Evolutionary conservation across 2,888 invertebrate species (phyloP), one percentile per base, ranked within the genome.

Genomic region (Patella pellucida): DNA sequence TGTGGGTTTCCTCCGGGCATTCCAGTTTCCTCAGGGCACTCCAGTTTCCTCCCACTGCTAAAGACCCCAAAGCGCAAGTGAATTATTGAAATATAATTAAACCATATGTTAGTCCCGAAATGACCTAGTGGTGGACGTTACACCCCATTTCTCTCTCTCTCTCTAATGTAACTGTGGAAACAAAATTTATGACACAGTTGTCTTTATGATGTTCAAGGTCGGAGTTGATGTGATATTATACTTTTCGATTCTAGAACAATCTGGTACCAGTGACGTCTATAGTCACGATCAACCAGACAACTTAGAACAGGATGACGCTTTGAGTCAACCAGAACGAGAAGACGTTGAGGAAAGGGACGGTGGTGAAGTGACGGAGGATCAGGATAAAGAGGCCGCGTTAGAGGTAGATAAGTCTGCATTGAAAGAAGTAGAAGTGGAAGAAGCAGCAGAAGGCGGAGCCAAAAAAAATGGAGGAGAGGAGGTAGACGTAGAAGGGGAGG

Each of bases 241-340:
- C 31, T 41, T 31, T 31, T 31, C 9, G 41, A 41, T 41, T 41
- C 9, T 41, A 41, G 41, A 41, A 41, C 86, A 88, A 81, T 86
- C 88, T 52, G 86, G 83, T 41, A 85, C 81, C 7, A 84, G 85
- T 76, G 85, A 86, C 74, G 81, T 82, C 15, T 75, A 70, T 41
- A 41, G 41, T 31, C 67, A 71, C n/a, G 78, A 78, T 75, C 81
- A 79, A 50, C 79, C 68, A 68, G 54, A 70, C 41, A 73, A 73
- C 23, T 70, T 71, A 52, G 52, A 50, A 23, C 73, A 71, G 68
- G 71, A 31, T 31, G 73, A 62, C 23, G 51, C 71, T 14, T 71
- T 73, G n/a, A 51, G 54, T 41, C 14, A 23, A 15, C 69, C 56
- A 27, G 67, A 69, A 12, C 51, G 52, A 11, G 19, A 72, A n/a